phyloP scores from a whole-genome alignment of 1,140 invertebrate genomes.

The Drosophila melanogaster region Release_6_plus_ISO1_MT NC_004354.4:13988001-13988500 shows the following conservation, averaged over 20 bases:
- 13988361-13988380: conserved; percentile 10
- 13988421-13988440: conserved; percentile 5
- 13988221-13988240: not conserved
- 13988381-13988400: conserved; percentile 4
- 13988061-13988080: no score
- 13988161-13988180: no score
- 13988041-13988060: no score
- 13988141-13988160: not conserved
- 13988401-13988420: conserved; percentile 17
- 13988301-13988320: not conserved
- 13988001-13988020: no score
- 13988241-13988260: not conserved
- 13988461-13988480: conserved; percentile 21
- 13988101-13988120: no score
- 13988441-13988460: conserved; percentile 32
- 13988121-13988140: not conserved
- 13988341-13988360: not conserved
- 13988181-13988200: no score
- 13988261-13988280: not conserved
- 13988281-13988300: not conserved
- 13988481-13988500: conserved; percentile 9
- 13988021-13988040: no score
- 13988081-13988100: no score
- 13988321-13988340: not conserved
- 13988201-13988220: not conserved